Evolutionary conservation across 2,113 vertebrate species (phyloP).

Genomic region (Panthera uncia): DNA sequence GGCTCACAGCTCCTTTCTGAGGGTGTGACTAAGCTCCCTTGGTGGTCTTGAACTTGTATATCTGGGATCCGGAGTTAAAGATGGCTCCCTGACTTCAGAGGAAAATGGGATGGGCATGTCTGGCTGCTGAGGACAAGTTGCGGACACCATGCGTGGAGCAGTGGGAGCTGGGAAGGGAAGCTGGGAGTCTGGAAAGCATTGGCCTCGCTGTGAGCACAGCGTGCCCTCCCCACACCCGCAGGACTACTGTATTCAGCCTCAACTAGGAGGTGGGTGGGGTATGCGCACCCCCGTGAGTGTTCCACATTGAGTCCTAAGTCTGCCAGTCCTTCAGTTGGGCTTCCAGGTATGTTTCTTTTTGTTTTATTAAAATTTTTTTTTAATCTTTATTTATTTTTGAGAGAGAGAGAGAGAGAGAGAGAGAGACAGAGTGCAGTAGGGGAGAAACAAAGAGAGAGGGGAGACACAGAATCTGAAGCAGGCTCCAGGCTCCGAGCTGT

Average conservation of each 20-base stretch:
- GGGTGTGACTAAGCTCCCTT: neutral
- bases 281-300: neutral
- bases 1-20: neutral
- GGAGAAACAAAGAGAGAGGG: no score
- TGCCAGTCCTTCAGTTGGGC: neutral
- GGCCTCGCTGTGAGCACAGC: neutral
- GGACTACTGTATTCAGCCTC: neutral
- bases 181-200: neutral
- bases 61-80: neutral
- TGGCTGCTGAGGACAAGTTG: neutral
- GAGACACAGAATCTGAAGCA: no score
- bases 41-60: accelerated
- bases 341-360: neutral
- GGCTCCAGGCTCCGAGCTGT: no score
- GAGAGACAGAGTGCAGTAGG: no score
- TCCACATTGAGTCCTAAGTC: neutral
- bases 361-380: no score
- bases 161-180: neutral
- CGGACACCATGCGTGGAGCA: accelerated
- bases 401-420: no score
- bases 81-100: neutral
- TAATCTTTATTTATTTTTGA: no score
- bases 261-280: neutral
- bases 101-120: neutral
- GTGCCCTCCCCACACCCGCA: neutral